phyloP scores from a whole-genome alignment of 2,888 invertebrate genomes.

The Eupsilia transversa region DNA sequence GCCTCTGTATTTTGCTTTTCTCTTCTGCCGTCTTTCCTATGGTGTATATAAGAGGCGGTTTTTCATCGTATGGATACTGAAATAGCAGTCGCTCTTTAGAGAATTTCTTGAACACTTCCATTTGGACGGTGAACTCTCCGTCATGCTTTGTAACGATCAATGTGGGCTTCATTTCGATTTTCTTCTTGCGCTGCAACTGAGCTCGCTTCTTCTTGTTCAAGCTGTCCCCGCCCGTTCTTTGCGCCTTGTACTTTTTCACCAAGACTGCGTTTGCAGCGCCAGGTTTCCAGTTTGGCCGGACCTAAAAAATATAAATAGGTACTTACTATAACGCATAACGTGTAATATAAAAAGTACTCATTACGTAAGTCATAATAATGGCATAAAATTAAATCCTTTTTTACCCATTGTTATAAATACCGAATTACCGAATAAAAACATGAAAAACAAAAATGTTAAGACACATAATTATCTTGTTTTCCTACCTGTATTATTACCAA shows the following conservation, averaged over 20 bases:
- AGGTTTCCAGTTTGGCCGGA: slow-evolving; percentile 86
- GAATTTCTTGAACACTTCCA: slow-evolving; percentile 88
- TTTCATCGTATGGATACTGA: slow-evolving; percentile 88
- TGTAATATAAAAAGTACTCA: background rate
- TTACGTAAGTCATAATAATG: background rate
- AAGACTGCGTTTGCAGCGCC: slow-evolving; percentile 85
- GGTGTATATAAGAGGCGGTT: slow-evolving; percentile 82
- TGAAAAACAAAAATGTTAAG: too few relatives aligned
- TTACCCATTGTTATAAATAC: background rate
- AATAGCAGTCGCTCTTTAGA: slow-evolving; percentile 83
- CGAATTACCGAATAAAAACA: too few relatives aligned
- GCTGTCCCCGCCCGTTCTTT: slow-evolving; percentile 81
- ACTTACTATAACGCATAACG: background rate
- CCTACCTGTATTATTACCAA: background rate
- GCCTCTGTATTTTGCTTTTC: slow-evolving; percentile 79
- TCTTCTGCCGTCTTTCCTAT: slow-evolving; percentile 86
- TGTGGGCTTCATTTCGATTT: slow-evolving; percentile 84
- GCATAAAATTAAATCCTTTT: background rate
- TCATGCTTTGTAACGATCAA: slow-evolving; percentile 81
- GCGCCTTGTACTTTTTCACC: slow-evolving; percentile 81
- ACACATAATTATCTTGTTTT: background rate
- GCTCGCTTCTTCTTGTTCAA: slow-evolving; percentile 86
- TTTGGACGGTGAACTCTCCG: slow-evolving; percentile 85
- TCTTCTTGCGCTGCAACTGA: slow-evolving; percentile 83
- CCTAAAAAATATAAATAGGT: slow-evolving; percentile 70